phyloP scores from a whole-genome alignment of 2,888 invertebrate genomes.

The Orthosia incerta region DNA sequence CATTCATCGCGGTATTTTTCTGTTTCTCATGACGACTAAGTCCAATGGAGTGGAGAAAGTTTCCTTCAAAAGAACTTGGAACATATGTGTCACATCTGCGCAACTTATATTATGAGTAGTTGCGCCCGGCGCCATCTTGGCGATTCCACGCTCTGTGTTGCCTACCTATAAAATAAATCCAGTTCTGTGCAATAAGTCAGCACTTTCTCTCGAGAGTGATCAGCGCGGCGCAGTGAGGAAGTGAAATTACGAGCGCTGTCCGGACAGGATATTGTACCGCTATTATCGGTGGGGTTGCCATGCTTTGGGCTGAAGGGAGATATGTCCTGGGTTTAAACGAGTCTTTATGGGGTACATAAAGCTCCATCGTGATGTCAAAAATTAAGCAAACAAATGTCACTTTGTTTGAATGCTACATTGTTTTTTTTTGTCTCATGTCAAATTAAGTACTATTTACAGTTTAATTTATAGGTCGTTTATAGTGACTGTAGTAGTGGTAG shows the following conservation, averaged over 20 bases:
- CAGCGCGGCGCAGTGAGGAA: slow-evolving; percentile 46
- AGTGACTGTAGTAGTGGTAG: too few species aligned
- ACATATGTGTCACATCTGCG: too few species aligned
- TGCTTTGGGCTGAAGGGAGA: neutral
- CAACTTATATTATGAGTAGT: too few species aligned
- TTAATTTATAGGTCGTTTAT: too few species aligned
- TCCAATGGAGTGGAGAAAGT: too few species aligned
- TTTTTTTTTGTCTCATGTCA: too few species aligned
- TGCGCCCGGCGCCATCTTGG: neutral
- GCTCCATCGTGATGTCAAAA: neutral
- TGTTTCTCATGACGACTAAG: too few species aligned
- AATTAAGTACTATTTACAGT: too few species aligned
- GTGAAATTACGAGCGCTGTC: slow-evolving; percentile 61
- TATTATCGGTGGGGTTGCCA: slow-evolving; percentile 32
- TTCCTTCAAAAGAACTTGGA: too few species aligned
- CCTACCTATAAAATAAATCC: slow-evolving; percentile 40
- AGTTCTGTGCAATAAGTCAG: slow-evolving; percentile 49
- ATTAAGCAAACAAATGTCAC: too few species aligned
- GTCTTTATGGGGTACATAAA: neutral
- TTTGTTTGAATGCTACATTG: too few species aligned
- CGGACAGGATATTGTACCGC: slow-evolving; percentile 57
- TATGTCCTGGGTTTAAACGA: neutral
- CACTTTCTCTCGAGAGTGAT: slow-evolving; percentile 58
- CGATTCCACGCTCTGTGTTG: neutral
- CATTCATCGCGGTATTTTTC: too few species aligned